A percentile compares a stretch with the other conserved stretches of the same genome.
These are phyloP conservation scores for Chesias legatella DNA, from an alignment of 2,888 invertebrate species.

Conservation along the genomic window DNA sequence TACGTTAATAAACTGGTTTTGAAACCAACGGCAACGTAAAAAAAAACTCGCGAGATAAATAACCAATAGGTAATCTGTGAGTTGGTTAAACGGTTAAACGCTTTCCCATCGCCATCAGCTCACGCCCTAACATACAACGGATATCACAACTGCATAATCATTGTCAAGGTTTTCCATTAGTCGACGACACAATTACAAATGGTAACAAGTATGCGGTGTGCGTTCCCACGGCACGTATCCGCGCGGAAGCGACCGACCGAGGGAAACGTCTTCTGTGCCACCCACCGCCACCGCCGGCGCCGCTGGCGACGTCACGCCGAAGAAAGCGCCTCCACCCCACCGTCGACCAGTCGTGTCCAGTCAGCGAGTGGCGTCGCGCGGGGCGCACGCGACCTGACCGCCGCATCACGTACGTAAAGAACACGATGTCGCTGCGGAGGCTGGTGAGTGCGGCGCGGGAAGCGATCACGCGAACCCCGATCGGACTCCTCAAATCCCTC, in stretches of 20 bases:
- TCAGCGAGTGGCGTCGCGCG: slow-evolving; percentile 47
- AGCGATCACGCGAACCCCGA: slow-evolving; percentile 44
- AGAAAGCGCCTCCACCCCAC: slow-evolving; percentile 32
- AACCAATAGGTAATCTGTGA: no score
- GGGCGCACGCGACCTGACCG: slow-evolving; percentile 48
- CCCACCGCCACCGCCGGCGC: slow-evolving; percentile 49
- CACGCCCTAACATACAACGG: no score
- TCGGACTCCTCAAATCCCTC: slow-evolving; percentile 61
- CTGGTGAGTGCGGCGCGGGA: slow-evolving; percentile 66
- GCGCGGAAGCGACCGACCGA: slow-evolving; percentile 13
- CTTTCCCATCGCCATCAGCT: no score
- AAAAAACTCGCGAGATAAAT: no score
- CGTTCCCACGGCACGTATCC: slow-evolving; percentile 15
- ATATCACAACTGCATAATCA: no score
- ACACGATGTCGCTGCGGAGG: slow-evolving; percentile 62
- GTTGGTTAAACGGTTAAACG: no score
- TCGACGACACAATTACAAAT: slow-evolving; percentile 4
- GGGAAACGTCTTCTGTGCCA: slow-evolving; percentile 43
- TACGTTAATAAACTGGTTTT: background rate
- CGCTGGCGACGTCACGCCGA: slow-evolving; percentile 44
- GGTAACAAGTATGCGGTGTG: slow-evolving; percentile 1
- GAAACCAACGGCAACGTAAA: background rate
- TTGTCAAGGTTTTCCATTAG: background rate
- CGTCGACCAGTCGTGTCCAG: slow-evolving; percentile 32
- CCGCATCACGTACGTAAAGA: slow-evolving; percentile 28